Conservation (phyloP, 2,797 vertebrate genomes). For the Nasua narica region DNA sequence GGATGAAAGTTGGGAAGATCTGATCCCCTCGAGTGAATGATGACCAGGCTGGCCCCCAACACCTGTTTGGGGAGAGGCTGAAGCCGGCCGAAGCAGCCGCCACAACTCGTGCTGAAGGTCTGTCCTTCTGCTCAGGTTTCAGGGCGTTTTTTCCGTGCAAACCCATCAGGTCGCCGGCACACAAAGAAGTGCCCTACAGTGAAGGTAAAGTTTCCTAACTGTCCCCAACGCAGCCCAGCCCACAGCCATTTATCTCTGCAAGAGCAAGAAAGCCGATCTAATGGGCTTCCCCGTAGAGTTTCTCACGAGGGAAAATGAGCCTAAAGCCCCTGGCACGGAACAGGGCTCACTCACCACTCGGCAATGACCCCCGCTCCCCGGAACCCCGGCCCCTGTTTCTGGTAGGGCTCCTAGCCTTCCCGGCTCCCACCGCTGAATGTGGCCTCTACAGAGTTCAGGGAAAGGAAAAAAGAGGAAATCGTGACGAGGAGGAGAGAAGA, state of each 20-base stretch:
- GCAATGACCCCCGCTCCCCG: too few species aligned
- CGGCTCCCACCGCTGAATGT: background rate
- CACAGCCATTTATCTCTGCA: background rate
- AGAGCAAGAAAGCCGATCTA: background rate
- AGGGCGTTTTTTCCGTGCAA: fast-evolving
- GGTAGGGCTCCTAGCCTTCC: fast-evolving
- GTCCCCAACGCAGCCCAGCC: background rate
- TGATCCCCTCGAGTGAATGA: fast-evolving
- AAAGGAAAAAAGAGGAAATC: background rate
- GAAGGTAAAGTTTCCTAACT: background rate
- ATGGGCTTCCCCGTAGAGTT: background rate
- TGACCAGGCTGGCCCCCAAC: background rate
- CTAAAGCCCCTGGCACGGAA: background rate
- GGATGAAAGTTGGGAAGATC: too few species aligned
- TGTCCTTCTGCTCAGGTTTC: background rate
- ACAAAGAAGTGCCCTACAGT: background rate
- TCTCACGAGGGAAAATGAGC: background rate
- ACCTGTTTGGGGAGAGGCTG: background rate
- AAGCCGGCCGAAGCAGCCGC: background rate
- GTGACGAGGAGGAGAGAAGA: background rate
- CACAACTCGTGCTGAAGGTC: too few species aligned
- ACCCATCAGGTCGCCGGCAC: background rate
- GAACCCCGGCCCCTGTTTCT: fast-evolving
- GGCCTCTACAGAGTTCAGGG: fast-evolving
- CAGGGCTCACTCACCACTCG: background rate